Evolutionary conservation across 2,113 vertebrate genomes (phyloP), one percentile per base, ranked within the genome.

Genomic region (Gymnogyps californianus): DNA sequence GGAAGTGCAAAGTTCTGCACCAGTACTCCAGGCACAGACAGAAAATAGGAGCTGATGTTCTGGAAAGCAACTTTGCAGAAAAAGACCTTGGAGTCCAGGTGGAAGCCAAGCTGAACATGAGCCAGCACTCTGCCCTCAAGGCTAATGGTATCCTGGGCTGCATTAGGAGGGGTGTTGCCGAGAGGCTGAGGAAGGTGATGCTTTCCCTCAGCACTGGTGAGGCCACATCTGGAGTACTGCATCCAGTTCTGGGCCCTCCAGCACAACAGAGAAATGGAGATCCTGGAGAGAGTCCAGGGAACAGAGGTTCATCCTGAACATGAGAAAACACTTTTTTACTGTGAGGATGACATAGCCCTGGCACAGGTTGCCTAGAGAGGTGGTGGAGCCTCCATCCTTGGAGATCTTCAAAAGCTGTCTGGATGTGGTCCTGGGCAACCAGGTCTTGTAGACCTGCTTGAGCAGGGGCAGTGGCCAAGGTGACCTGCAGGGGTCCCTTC

Each of bases 341-440:
- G 19, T 65, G 29, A 40, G 21, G 4, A 13, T 67, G 38, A 59
- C 34, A 13, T 32, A 77, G 16, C 17, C 19, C 11, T 24, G 15
- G 18, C 22, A 66, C 16, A 44, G 13, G 7, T 29, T 83, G 21
- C n/a, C 18, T 42, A 29, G 70, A 26, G 7, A 54, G 1, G 2
- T n/a, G 5, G 16, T 38, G 8, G 17, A 66, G 10, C 20, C 20
- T 46, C 17, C 52, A n/a, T 46, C 16, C 14, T 31, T 61, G 21
- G 25, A 80, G 38, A 67, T 47, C 34, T 54, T 66, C 20, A 46
- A 80, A 67, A 67, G 3, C 16, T 57, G 3, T 44, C 21, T 78
- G 51, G 4, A 24, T 0, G 1, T 13, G 3, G 11, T 22, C 20
- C 11, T 67, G 7, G 32, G 21, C 11, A 82, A 67, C 21, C 2